phyloP scores from a whole-genome alignment of 1,140 invertebrate genomes.

The Berghia stephanieae region DNA sequence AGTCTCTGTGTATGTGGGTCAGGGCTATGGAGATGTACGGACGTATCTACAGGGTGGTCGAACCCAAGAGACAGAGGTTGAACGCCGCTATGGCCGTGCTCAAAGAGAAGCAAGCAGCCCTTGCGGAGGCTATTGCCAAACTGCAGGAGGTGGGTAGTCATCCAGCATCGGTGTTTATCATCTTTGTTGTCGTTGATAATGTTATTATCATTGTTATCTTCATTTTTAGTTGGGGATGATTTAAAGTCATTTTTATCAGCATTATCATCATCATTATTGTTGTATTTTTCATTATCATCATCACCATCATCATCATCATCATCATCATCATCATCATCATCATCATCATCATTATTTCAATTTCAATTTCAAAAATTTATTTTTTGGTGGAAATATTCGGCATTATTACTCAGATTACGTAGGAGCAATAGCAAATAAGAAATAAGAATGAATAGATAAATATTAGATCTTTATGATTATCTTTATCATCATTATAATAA shows the following conservation, averaged over 20 bases:
- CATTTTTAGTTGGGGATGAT: background rate
- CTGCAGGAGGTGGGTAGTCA: constrained; percentile 68
- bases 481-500: no score
- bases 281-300: background rate
- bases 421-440: no score
- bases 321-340: background rate
- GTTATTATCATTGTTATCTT: no score
- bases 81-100: constrained; percentile 77
- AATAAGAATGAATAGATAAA: no score
- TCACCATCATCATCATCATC: background rate
- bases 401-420: no score
- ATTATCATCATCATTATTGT: background rate
- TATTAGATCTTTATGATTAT: no score
- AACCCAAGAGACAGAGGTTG: constrained; percentile 82
- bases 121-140: constrained; percentile 80
- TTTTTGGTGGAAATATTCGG: no score
- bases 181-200: no score
- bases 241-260: background rate
- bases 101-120: constrained; percentile 79
- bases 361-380: no score
- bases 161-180: background rate
- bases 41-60: constrained; percentile 84
- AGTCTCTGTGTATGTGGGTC: constrained; percentile 89
- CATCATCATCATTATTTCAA: no score
- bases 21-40: constrained; percentile 89